These are phyloP conservation scores for Axinella damicornis DNA, from an alignment of 37 sponge, comb jelly and placozoan species.

Conservation along the genomic window DNA sequence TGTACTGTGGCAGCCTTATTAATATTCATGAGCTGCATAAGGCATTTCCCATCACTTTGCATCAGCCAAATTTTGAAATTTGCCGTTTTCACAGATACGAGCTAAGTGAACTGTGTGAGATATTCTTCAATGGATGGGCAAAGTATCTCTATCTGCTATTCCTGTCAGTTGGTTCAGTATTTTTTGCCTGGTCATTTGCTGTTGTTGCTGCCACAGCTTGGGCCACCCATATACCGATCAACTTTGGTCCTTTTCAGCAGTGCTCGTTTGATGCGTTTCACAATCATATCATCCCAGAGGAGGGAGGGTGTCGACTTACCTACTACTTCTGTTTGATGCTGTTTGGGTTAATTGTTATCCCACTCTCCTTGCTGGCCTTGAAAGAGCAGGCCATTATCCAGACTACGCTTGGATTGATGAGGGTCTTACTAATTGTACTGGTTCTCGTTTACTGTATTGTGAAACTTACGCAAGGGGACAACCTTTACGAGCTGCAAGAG, in stretches of 20 bases:
- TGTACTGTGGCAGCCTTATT: no score
- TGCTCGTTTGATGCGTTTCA: slow-evolving; percentile 73
- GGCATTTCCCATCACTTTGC: no score
- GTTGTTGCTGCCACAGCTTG: slow-evolving; percentile 82
- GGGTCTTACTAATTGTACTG: slow-evolving; percentile 65
- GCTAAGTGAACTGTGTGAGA: slow-evolving; percentile 62
- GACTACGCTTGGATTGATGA: slow-evolving; percentile 69
- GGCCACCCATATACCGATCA: slow-evolving; percentile 80
- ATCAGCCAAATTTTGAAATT: no score
- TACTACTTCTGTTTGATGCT: slow-evolving; percentile 81
- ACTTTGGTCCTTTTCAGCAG: slow-evolving; percentile 22
- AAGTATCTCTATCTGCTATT: slow-evolving; percentile 60
- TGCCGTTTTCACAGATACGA: slow-evolving; percentile 85
- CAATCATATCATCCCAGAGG: slow-evolving; percentile 44
- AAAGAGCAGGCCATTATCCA: slow-evolving; percentile 89
- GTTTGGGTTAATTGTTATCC: slow-evolving; percentile 71
- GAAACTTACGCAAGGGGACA: slow-evolving; percentile 13
- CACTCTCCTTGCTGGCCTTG: slow-evolving; percentile 76
- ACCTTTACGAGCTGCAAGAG: slow-evolving; percentile 3
- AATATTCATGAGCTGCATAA: no score
- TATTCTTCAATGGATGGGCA: slow-evolving; percentile 48
- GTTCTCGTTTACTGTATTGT: slow-evolving; percentile 81
- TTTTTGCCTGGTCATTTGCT: slow-evolving; percentile 44
- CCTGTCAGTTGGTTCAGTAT: slow-evolving; percentile 48
- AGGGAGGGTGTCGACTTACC: slow-evolving; percentile 59